Evolutionary conservation across 1,140 invertebrate genomes (phyloP).

Genomic region (Drosophila mayri): DNA sequence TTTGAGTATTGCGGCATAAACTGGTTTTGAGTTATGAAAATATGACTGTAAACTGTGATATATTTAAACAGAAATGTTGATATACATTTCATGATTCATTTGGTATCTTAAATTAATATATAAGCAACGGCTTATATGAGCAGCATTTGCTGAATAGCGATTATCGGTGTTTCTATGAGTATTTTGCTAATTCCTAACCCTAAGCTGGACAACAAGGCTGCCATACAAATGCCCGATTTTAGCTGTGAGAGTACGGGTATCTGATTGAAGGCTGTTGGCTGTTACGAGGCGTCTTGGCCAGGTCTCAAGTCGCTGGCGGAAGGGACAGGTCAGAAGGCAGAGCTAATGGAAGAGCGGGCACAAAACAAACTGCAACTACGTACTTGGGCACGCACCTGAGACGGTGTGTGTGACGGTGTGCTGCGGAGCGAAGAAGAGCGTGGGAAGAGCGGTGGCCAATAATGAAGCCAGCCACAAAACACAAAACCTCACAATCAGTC

Average conservation of each 20-base stretch:
- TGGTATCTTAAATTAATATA: background rate
- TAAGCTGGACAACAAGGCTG: conserved; percentile 36
- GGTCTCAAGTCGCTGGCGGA: conserved; percentile 16
- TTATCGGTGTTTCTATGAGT: background rate
- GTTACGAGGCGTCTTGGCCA: conserved; percentile 28
- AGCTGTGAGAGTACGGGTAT: background rate
- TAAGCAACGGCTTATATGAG: background rate
- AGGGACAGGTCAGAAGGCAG: conserved; percentile 58
- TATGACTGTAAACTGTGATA: background rate
- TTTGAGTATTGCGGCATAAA: conserved; percentile 2
- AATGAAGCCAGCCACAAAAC: conserved; percentile 60
- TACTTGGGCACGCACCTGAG: conserved; percentile 72
- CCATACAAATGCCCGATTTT: conserved; percentile 34
- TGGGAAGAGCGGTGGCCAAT: conserved; percentile 53
- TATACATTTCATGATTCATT: background rate
- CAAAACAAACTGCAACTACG: conserved; percentile 53
- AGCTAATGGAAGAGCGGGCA: conserved; percentile 50
- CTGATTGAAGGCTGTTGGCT: conserved; percentile 26
- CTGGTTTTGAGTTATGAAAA: background rate
- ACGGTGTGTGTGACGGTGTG: conserved; percentile 13
- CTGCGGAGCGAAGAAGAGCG: conserved; percentile 29
- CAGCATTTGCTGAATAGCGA: background rate
- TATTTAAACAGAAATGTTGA: background rate
- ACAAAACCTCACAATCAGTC: conserved; percentile 39
- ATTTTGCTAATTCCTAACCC: conserved; percentile 14